Percentiles rank a stretch among this genome's conserved stretches.
phyloP scores from a whole-genome alignment of 2,888 invertebrate genomes.

The Xylophagus ater region DNA sequence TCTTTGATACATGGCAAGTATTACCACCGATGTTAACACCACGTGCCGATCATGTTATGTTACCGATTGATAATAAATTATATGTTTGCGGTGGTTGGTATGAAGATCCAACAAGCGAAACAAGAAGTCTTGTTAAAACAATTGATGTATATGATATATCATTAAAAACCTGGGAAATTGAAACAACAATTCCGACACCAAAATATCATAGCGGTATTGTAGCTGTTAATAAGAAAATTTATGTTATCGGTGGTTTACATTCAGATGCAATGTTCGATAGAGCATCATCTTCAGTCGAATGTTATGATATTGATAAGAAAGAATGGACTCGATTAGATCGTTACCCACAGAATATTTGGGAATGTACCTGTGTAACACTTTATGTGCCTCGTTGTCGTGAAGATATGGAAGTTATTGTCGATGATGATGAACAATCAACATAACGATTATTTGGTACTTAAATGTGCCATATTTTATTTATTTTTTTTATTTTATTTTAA shows the following conservation, averaged over 20 bases:
- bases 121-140: constrained; percentile 46
- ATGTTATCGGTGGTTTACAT: constrained; percentile 58
- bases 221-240: constrained; percentile 48
- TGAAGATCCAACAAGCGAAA: constrained; percentile 43
- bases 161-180: constrained; percentile 47
- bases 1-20: constrained; percentile 43
- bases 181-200: constrained; percentile 52
- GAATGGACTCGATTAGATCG: constrained; percentile 52
- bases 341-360: constrained; percentile 59
- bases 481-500: too few species aligned
- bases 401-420: constrained; percentile 18
- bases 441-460: background rate
- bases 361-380: constrained; percentile 54
- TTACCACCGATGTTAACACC: constrained; percentile 47
- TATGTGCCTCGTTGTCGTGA: constrained; percentile 48
- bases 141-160: constrained; percentile 53
- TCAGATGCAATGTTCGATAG: constrained; percentile 54
- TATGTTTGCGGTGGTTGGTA: constrained; percentile 58
- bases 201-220: constrained; percentile 58
- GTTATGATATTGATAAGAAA: constrained; percentile 49
- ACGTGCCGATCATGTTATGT: constrained; percentile 54
- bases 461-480: constrained; percentile 9
- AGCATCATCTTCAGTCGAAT: constrained; percentile 54
- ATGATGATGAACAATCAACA: constrained; percentile 8
- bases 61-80: constrained; percentile 45